Evolutionary conservation across 2,888 invertebrate species (phyloP).

Genomic region (Sarcophaga variegata): DNA sequence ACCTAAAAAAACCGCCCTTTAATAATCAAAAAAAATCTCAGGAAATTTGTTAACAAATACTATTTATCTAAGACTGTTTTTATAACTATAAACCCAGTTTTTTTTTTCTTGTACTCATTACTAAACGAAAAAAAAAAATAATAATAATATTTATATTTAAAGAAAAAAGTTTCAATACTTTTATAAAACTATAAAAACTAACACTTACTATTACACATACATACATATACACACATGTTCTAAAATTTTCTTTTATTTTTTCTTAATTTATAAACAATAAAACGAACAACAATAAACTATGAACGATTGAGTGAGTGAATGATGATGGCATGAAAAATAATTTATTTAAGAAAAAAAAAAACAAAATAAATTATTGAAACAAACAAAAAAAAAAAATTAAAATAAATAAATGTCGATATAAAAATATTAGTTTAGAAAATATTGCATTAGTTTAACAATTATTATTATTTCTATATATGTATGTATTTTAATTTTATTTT

Average conservation of each 20-base stretch:
- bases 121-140: neutral
- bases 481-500: slow-evolving; percentile 4
- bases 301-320: neutral
- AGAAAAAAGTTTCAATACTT: neutral
- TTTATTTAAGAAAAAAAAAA: neutral
- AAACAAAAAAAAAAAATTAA: slow-evolving; percentile 11
- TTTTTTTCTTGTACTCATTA: neutral
- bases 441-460: slow-evolving; percentile 33
- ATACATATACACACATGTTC: too few species aligned
- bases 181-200: too few species aligned
- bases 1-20: slow-evolving; percentile 14
- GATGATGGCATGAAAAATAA: neutral
- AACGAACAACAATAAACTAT: too few species aligned
- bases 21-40: slow-evolving; percentile 42
- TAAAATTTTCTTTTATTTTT: too few species aligned
- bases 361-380: slow-evolving; percentile 4
- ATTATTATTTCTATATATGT: slow-evolving; percentile 9
- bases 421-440: slow-evolving; percentile 23
- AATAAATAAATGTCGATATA: slow-evolving; percentile 23
- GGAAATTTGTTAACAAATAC: slow-evolving; percentile 52
- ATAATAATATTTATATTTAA: slow-evolving; percentile 9
- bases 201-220: too few species aligned
- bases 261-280: too few species aligned
- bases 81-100: slow-evolving; percentile 50
- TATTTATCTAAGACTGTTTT: slow-evolving; percentile 55